Base-by-base conservation (phyloP, 2,797 vertebrate genomes). In the Sylvilagus floridanus region DNA sequence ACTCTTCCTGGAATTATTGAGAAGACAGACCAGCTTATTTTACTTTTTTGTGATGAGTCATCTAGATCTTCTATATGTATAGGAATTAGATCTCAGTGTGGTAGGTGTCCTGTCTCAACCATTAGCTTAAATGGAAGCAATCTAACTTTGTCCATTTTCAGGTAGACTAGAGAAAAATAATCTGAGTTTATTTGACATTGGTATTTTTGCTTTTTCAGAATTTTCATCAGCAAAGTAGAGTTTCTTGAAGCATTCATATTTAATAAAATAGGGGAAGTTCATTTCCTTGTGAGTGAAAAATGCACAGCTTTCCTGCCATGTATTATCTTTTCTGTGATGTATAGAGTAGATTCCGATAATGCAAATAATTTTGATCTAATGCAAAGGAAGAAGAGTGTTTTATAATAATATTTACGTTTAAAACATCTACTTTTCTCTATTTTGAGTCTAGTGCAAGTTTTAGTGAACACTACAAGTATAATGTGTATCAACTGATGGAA, bases 41-140 rank as follows among this genome's bases (percentile, higher is more conserved):
- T 42, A 84, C 26, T 92, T 93, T 92, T 93, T 71, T 32, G 66
- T 47, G 21, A 52, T 32, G 81, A 87, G 11, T 42, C 22, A 22
- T 13, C 14, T 28, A 71, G 24, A 81, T n/a, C 3, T 54, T 57
- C 32, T 50, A 47, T 12, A 62, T 11, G 7, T 2, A 6, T 0
- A 32, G 42, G 30, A 52, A 68, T 37, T 9, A 26, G 22, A 57
- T 17, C 35, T 84, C 5, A 5, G 24, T 1, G 1, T 54, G 60
- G 24, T 35, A 37, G 30, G 26, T 3, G 17, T 47, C 26, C 28
- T 32, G 10, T 35, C 60, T 42, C 35, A 50, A 22, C 28, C 16
- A 19, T n/a, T 26, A 71, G 54, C 32, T 81, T 77, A 57, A 82
- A 52, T 12, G 28, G 11, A 14, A 90, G 69, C 35, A 9, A 30